These are phyloP conservation scores for Etheostoma cragini DNA, from an alignment of 2,113 vertebrate species.

Conservation along the genomic window DNA sequence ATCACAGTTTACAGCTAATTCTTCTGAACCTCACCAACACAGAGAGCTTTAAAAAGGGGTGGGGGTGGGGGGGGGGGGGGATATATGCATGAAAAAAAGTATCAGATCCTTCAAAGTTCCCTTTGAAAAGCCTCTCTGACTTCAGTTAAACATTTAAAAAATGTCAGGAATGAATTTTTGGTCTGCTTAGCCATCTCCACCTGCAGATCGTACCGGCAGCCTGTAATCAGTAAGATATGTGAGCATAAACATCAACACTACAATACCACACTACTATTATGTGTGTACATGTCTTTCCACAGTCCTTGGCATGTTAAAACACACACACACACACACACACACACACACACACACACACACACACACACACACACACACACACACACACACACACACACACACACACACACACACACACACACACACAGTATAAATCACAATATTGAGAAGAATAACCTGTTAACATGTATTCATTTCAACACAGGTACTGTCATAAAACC, in stretches of 20 bases:
- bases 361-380: conserved; percentile 18
- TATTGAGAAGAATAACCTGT: not conserved
- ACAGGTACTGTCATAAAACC: not conserved
- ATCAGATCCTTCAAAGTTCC: not conserved
- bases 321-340: conserved; percentile 18
- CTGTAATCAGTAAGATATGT: conserved; percentile 32
- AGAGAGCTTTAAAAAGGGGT: not conserved
- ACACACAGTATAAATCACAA: conserved; percentile 3
- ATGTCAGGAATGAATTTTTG: conserved; percentile 51
- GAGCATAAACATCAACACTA: conserved; percentile 5
- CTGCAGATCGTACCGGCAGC: not conserved
- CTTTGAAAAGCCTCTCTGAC: not conserved
- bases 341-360: conserved; percentile 39
- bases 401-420: conserved; percentile 27
- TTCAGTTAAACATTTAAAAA: not conserved
- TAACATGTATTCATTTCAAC: too few species aligned
- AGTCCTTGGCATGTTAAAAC: not conserved
- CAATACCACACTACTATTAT: too few species aligned
- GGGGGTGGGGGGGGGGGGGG: too few species aligned
- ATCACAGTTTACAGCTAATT: not conserved
- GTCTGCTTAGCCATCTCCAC: not conserved
- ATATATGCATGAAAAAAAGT: not conserved
- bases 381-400: conserved; percentile 33
- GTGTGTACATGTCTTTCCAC: too few species aligned
- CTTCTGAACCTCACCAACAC: not conserved